These are phyloP conservation scores for Hirtodrosophila trivittata DNA, from an alignment of 2,888 invertebrate genomes.

Conservation along the genomic window DNA sequence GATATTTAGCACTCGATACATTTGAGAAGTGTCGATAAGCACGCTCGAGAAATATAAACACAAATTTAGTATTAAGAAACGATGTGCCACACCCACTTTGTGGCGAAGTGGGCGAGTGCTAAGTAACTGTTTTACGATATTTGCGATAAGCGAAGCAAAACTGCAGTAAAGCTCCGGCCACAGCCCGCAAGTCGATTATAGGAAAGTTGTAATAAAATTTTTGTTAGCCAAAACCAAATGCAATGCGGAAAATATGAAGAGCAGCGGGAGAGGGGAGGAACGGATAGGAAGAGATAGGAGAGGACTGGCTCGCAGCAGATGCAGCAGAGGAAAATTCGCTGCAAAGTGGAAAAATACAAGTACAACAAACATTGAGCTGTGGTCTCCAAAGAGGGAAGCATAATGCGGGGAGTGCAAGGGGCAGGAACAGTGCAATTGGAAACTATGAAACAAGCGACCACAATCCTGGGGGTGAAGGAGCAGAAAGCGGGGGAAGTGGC, in stretches of 20 bases:
- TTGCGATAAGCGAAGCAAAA: conserved; percentile 53
- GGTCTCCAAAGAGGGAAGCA: background rate
- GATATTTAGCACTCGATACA: conserved; percentile 9
- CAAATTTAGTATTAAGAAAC: too few species aligned
- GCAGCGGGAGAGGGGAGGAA: background rate
- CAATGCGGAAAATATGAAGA: conserved; percentile 32
- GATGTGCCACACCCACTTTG: conserved; percentile 15
- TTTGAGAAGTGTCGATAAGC: conserved; percentile 35
- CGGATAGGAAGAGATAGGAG: background rate
- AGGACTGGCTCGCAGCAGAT: conserved; percentile 10
- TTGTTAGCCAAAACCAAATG: conserved; percentile 68
- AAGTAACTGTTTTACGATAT: conserved; percentile 59
- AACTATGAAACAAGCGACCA: conserved; percentile 65
- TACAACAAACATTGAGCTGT: conserved; percentile 29
- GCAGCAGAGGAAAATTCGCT: conserved; percentile 36
- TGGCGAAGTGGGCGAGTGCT: background rate
- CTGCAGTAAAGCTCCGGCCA: conserved; percentile 46
- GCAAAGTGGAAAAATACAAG: conserved; percentile 31
- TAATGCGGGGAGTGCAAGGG: background rate
- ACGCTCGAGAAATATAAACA: background rate
- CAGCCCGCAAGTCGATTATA: conserved; percentile 72
- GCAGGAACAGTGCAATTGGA: conserved; percentile 40
- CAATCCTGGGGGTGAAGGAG: conserved; percentile 23
- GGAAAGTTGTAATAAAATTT: conserved; percentile 77
- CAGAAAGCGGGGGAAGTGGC: background rate